Evolutionary conservation across 2,888 invertebrate genomes (phyloP), one percentile per base, ranked within the genome.

Genomic region (Trachelus stipa): DNA sequence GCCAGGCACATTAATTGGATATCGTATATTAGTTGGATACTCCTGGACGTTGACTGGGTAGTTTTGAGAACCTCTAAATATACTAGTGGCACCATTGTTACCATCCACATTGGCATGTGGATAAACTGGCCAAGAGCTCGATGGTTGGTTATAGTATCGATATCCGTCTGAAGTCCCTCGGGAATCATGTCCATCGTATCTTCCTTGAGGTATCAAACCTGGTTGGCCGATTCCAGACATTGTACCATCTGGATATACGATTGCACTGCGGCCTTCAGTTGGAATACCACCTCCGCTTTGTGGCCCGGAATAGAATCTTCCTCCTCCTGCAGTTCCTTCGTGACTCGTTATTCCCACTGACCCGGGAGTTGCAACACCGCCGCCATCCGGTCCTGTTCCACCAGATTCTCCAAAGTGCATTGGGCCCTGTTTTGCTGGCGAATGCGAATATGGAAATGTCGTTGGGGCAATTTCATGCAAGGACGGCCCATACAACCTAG

Each of bases 221-320:
- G 56, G 23, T 56, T 23, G 56, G 9, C 56, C 23, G 6, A 56
- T 77, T 33, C 81, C 83, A 15, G 82, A 81, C n/a, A 35, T 11
- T 9, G 35, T 68, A 11, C 82, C 79, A 73, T 82, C 82, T 11
- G 83, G 81, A 76, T 83, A 81, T 23, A 75, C 69, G 76, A 80
- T 80, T 71, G 74, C 73, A 35, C 79, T 71, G 74, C 40, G 40
- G 23, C 74, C 69, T 12, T 68, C 77, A 12, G 79, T 37, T n/a
- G 74, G 76, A 68, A 69, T 75, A 74, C 77, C 79, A 34, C 23
- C 23, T 79, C 79, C 81, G 11, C 76, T 77, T n/a, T 80, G 81
- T 23, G 82, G 77, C 1, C 79, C 82, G 34, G 77, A 68, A 35
- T 77, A 73, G 15, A 76, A 69, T 78, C 73, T 74, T 35, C 79